These are phyloP conservation scores for Pocillopora damicornis DNA, from an alignment of 64 coral and sea anemone genomes.

Conservation along the genomic window DNA sequence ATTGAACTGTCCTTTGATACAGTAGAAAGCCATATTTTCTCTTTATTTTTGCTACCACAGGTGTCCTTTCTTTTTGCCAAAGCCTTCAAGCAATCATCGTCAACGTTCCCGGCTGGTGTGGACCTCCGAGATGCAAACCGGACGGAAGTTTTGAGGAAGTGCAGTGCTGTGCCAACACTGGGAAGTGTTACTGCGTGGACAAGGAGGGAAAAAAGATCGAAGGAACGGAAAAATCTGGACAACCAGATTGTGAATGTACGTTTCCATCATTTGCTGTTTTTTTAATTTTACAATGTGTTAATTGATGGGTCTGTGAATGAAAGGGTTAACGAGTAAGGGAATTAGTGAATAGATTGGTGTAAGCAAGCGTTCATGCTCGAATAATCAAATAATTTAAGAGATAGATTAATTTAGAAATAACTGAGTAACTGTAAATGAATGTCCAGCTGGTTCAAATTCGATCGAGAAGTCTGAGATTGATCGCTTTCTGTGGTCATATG, in stretches of 20 bases:
- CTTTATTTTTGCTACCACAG: neutral
- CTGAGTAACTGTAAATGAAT: too few species aligned
- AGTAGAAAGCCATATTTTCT: neutral
- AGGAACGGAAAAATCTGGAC: constrained; percentile 39
- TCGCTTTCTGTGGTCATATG: too few species aligned
- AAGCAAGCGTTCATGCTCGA: too few species aligned
- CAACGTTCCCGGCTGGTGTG: constrained; percentile 53
- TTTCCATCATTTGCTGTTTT: too few species aligned
- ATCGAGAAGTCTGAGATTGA: too few species aligned
- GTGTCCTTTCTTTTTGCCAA: constrained; percentile 25
- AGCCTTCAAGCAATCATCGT: constrained; percentile 42
- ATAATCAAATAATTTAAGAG: too few species aligned
- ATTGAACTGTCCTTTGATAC: neutral
- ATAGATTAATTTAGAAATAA: too few species aligned
- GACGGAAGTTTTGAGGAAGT: constrained; percentile 56
- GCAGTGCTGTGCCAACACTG: constrained; percentile 37
- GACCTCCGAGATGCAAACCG: constrained; percentile 40
- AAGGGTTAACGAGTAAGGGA: too few species aligned
- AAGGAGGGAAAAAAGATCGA: constrained; percentile 31
- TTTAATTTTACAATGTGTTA: too few species aligned
- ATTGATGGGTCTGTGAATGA: too few species aligned
- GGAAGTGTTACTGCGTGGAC: constrained; percentile 45
- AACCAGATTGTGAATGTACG: constrained; percentile 33
- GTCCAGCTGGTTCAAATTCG: too few species aligned
- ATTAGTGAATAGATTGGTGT: too few species aligned